Evolutionary conservation across 2,888 invertebrate species (phyloP), one percentile per base, ranked within the genome.

Genomic region (Folsomia candida): DNA sequence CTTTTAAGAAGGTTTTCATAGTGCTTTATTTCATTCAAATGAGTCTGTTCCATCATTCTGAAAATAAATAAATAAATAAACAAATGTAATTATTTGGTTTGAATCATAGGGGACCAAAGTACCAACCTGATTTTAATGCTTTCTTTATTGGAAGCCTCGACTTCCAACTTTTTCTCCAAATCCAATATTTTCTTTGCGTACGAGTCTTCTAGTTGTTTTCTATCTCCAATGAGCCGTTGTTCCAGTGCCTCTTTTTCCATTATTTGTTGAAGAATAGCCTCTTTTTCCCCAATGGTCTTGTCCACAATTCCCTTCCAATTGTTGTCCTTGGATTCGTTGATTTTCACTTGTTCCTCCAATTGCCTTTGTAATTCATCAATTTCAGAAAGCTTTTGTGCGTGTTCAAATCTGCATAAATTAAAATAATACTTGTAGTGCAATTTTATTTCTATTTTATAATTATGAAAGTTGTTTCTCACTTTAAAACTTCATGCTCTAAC

Each of bases 241-340:
- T 57, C 57, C 57, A n/a, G 11, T 47, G 14, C 14, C 47, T 47
- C 14, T n/a, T n/a, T n/a, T n/a, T n/a, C n/a, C n/a, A n/a, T n/a
- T n/a, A n/a, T 37, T 9, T 37, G 6, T 37, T 37, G 37, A 9
- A 37, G 37, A 37, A 37, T 37, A 4, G 4, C 37, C 14, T 37
- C 6, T 9, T 37, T 37, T 59, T 59, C 59, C 2, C 25, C 26
- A 24, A 25, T 22, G 6, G 2, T 24, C 25, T 59, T 59, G 20
- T 59, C 59, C 3, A 59, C 59, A 20, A 59, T 59, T 24, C 24
- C 59, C 25, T 59, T 59, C 59, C 59, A 59, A 25, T 59, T 59
- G 26, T 25, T 59, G 20, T 59, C 59, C 3, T 6, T 20, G 20
- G 26, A 14, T 11, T 59, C 59, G 3, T 25, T 22, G 14, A 59